Evolutionary conservation across 2,113 vertebrate species (phyloP).

Genomic region (Tychaedon coryphoeus): DNA sequence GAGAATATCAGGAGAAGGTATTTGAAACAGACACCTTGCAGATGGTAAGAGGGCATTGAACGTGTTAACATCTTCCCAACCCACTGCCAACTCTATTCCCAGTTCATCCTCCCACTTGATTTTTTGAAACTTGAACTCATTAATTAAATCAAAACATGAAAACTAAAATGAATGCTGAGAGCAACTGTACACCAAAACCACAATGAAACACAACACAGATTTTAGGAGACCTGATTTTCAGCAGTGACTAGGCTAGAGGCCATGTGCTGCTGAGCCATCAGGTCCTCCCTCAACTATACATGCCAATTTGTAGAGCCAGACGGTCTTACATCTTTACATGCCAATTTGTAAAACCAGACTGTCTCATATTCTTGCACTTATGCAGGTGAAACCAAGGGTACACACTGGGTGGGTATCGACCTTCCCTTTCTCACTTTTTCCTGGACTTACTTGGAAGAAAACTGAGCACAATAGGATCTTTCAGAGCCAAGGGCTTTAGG

Average conservation of each 20-base stretch:
- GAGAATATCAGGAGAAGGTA: not conserved
- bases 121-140: slow-evolving; percentile 19
- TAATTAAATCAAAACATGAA: slow-evolving; percentile 8
- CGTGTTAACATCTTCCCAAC: not conserved
- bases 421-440: not conserved
- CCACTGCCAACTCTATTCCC: not conserved
- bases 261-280: not conserved
- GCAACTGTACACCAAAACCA: not conserved
- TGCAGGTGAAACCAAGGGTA: not conserved
- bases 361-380: not conserved
- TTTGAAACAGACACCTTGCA: not conserved
- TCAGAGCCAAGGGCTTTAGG: not conserved
- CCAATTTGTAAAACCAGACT: not conserved
- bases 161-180: slow-evolving; percentile 3
- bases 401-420: not conserved
- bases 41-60: not conserved
- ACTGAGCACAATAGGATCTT: not conserved
- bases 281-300: slow-evolving; percentile 2
- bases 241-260: not conserved
- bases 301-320: not conserved
- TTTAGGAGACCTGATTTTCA: slow-evolving; percentile 3
- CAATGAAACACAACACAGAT: not conserved
- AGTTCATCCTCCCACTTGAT: not conserved
- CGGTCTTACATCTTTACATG: not conserved
- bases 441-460: not conserved